Evolutionary conservation across 2,797 vertebrate species (phyloP), one percentile per base, ranked within the genome.

Genomic region (Acrocephalus scirpaceus): DNA sequence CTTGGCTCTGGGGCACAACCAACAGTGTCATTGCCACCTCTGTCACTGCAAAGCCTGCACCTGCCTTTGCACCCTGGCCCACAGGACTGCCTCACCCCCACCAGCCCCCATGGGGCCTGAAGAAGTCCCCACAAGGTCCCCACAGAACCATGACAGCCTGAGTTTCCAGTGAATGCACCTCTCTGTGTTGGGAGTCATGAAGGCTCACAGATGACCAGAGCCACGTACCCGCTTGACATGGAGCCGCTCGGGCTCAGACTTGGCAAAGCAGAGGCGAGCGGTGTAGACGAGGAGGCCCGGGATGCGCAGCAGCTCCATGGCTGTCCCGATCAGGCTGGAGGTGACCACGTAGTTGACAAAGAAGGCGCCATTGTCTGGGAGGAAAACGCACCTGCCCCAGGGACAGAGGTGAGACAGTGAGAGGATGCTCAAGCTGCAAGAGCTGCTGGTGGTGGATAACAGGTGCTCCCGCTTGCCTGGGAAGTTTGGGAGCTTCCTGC

Each of bases 281-380:
- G 98, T 97, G 42, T 99, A 99, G 40, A 99, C 98, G 0, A 98
- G 98, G 78, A 99, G 98, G 0, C 98, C 98, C 0, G 99, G 99
- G 95, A 99, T 98, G 21, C 99, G 99, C 75, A 99, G 96, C 80
- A 99, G 97, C 93, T 99, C 99, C 99, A 99, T 99, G 34, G 98
- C 98, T 0, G 99, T 99, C 80, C 99, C 99, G 0, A 99, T 98
- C 96, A 99, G 95, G 90, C 99, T 98, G 34, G 99, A 98, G 0
- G 99, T 99, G 91, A 99, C 98, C 17, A 99, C 99, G 0, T 99
- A 99, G 97, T 99, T 99, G 66, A 99, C 98, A 4, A 99, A 99
- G 98, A 99, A 99, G 12, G 99, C 99, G 0, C 99, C 99, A 0
- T 99, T 99, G 98, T 99, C 99, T 0, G 99, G 99, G 40, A 99